Evolutionary conservation across 2,888 invertebrate species (phyloP), one percentile per base, ranked within the genome.

Genomic region (Choristoneura rosaceana): DNA sequence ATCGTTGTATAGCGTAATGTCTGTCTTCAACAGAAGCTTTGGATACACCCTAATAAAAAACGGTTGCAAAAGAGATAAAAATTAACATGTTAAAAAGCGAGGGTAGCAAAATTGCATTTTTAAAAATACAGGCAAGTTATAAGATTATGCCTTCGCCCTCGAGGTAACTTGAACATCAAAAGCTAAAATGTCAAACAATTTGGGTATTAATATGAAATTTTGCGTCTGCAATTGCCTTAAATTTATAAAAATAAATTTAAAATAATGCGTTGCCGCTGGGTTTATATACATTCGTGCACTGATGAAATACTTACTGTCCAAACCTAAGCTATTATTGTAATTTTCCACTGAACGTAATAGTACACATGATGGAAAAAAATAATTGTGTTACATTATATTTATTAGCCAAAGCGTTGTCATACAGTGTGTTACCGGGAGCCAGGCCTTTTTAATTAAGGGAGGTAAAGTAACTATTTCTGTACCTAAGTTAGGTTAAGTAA

Each of bases 71-170:
- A 68, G 47, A 68, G 67, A 61, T 81, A 81, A 83, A 85, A 87
- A 89, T 87, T 87, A 82, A 86, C 87, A 89, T 87, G 83, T 84
- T 84, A 87, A 87, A 82, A 84, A 87, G 85, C 82, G 82, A 87
- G 90, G 55, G 89, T 86, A 84, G 84, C 82, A 4, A 87, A 88
- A 89, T 90, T 90, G 85, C 85, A 87, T 85, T 86, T 88, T 86
- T 85, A 89, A 91, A 90, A 90, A 71, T 62, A 67, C 71, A 63
- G 88, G 89, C 88, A 89, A 43, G 62, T 86, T 87, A 90, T 84
- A 84, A 89, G 89, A 90, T 90, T 90, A 90, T 81, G 83, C 81
- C 78, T 80, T 78, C 78, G 81, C 86, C 87, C 83, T 80, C 74
- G 78, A 87, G 85, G 79, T 77, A 76, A 82, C 90, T 90, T 89